These are phyloP conservation scores for Epistrophella euchroma DNA, from an alignment of 2,888 invertebrate genomes.

Conservation along the genomic window DNA sequence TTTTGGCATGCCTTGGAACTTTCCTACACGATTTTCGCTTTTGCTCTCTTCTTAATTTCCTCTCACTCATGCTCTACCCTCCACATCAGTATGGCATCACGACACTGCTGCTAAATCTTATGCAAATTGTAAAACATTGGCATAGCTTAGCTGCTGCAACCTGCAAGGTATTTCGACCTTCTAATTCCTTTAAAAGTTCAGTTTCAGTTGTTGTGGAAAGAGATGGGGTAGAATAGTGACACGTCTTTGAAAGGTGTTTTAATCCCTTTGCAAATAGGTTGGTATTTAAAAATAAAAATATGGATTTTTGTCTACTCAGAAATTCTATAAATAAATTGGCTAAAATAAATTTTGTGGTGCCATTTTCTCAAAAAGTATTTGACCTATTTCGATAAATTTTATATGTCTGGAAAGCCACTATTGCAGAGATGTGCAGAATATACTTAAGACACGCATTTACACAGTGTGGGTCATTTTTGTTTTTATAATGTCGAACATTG, in stretches of 20 bases:
- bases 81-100: background rate
- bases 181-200: conserved; percentile 19
- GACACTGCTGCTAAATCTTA: conserved; percentile 27
- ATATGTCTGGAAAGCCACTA: no score
- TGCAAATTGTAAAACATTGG: conserved; percentile 57
- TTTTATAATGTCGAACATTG: no score
- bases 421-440: no score
- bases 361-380: no score
- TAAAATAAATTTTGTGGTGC: no score
- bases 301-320: conserved; percentile 29
- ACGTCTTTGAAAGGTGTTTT: conserved; percentile 62
- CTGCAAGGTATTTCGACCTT: conserved; percentile 28
- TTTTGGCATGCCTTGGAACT: conserved; percentile 67
- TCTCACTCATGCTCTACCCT: background rate
- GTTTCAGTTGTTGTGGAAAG: conserved; percentile 4
- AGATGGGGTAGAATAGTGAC: conserved; percentile 39
- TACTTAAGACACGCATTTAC: no score
- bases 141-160: conserved; percentile 37
- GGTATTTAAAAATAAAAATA: conserved; percentile 41
- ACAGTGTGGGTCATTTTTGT: no score
- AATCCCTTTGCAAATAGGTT: conserved; percentile 37
- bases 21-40: conserved; percentile 41
- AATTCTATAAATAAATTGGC: no score
- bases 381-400: no score
- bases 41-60: background rate